Conservation (phyloP, 2,113 vertebrate genomes). For the Barnardius zonarius region DNA sequence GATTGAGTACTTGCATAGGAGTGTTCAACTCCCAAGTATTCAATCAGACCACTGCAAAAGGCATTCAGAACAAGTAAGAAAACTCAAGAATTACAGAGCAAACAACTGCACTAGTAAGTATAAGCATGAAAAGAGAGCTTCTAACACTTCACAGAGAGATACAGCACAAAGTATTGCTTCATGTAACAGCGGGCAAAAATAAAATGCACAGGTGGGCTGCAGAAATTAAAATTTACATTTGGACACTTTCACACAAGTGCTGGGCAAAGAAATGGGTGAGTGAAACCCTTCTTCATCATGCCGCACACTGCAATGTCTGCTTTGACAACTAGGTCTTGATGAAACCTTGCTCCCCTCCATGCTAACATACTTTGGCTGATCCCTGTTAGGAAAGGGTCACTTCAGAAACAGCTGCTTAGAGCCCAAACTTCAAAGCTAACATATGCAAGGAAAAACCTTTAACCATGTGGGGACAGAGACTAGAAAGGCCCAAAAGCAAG, state of each 20-base stretch:
- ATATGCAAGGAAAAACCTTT: neutral
- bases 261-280: neutral
- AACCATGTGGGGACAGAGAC: neutral
- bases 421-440: neutral
- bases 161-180: neutral
- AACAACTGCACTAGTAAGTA: neutral
- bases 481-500: neutral
- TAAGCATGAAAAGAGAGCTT: neutral
- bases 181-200: neutral
- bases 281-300: neutral
- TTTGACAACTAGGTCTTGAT: neutral
- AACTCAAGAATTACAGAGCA: neutral
- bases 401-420: neutral
- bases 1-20: neutral
- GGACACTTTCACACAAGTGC: neutral
- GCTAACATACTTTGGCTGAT: neutral
- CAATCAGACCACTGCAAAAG: neutral
- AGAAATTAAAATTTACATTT: neutral
- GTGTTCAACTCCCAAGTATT: neutral
- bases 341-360: neutral
- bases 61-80: neutral
- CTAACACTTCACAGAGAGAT: neutral
- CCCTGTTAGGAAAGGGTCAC: neutral
- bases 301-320: accelerated
- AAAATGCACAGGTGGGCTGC: neutral